Conservation (phyloP, 2,888 invertebrate species). For the Parnassius mnemosyne region DNA sequence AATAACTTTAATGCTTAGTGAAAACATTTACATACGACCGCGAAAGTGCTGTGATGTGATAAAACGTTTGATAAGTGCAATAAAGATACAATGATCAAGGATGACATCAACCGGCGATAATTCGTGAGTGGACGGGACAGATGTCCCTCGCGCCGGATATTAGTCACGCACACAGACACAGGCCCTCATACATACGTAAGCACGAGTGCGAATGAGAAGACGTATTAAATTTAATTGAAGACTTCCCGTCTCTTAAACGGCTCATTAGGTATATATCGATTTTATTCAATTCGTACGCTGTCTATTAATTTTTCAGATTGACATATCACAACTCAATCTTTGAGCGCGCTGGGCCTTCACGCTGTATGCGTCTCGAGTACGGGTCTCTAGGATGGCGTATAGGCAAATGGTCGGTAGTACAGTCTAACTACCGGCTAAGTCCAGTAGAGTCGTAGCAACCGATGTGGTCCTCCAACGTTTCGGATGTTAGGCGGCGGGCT, state of each 20-base stretch:
- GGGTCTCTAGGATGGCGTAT: no score
- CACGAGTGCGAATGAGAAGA: slow-evolving; percentile 58
- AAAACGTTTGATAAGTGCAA: slow-evolving; percentile 38
- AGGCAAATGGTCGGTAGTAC: no score
- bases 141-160: slow-evolving; percentile 65
- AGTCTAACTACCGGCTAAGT: no score
- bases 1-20: background rate
- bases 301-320: slow-evolving; percentile 2
- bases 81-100: slow-evolving; percentile 44
- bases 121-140: slow-evolving; percentile 54
- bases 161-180: slow-evolving; percentile 59
- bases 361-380: no score
- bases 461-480: no score
- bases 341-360: no score
- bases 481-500: no score
- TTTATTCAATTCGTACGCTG: background rate
- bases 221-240: slow-evolving; percentile 70
- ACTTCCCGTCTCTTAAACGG: slow-evolving; percentile 61
- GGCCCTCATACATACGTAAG: slow-evolving; percentile 40
- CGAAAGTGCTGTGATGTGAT: slow-evolving; percentile 26
- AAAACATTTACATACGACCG: slow-evolving; percentile 7
- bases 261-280: slow-evolving; percentile 21
- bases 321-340: no score
- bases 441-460: no score
- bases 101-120: slow-evolving; percentile 54